Evolutionary conservation across 2,113 vertebrate genomes (phyloP).

Genomic region (Lophochroa leadbeateri): DNA sequence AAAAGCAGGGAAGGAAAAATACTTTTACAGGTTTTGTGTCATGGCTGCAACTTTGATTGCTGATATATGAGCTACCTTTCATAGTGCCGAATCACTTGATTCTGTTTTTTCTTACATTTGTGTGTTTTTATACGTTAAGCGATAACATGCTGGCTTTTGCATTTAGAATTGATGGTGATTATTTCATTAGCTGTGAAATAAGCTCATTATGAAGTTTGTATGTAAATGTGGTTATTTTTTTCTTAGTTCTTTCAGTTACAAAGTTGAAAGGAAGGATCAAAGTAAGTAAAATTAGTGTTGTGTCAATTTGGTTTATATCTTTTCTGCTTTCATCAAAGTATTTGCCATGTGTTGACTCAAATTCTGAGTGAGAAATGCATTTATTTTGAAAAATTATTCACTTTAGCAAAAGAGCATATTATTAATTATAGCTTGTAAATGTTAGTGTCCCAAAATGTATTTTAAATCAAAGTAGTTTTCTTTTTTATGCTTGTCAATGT

Average conservation of each 20-base stretch:
- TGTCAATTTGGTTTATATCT: not conserved
- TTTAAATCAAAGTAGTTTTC: not conserved
- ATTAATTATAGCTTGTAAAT: not conserved
- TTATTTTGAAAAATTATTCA: not conserved
- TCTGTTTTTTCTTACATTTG: not conserved
- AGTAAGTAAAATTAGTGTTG: not conserved
- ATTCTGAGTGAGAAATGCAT: not conserved
- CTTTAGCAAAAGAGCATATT: not conserved
- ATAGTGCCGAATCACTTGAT: not conserved
- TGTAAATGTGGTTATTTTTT: not conserved
- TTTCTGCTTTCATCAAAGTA: not conserved
- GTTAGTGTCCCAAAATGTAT: not conserved
- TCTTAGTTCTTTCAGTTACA: not conserved
- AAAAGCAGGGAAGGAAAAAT: not conserved
- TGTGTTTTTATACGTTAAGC: not conserved
- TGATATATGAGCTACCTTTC: not conserved
- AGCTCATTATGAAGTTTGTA: not conserved
- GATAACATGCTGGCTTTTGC: not conserved
- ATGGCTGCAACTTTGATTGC: not conserved
- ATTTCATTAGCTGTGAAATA: not conserved
- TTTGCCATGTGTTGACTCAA: not conserved
- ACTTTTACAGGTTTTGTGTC: not conserved
- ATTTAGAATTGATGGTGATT: not conserved
- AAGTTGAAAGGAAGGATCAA: not conserved
- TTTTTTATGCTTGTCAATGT: not conserved